Percentiles rank a stretch among this genome's conserved stretches.
Conservation (phyloP, 2,888 invertebrate species). For the Alsophila aescularia region DNA sequence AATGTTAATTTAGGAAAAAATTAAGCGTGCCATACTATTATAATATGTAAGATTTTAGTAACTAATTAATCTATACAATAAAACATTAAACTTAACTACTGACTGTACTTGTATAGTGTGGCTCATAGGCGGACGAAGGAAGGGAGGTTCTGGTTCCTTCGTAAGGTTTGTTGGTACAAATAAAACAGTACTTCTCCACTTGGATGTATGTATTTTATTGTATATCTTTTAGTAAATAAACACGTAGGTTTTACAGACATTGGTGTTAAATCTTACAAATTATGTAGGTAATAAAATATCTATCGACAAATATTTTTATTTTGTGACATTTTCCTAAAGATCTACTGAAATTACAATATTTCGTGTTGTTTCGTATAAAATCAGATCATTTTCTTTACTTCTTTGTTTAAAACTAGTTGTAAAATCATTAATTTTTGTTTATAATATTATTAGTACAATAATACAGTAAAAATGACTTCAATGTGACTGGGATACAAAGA, state of each 20-base stretch:
- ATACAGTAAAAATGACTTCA: conserved; percentile 54
- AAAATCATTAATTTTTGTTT: neutral
- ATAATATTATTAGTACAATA: conserved; percentile 23
- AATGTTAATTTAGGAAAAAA: neutral
- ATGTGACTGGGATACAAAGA: conserved; percentile 43
- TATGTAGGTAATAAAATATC: conserved; percentile 35
- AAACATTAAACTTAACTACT: no score
- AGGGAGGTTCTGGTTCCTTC: no score
- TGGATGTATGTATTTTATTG: conserved; percentile 71
- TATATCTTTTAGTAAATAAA: conserved; percentile 75
- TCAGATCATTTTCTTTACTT: conserved; percentile 66
- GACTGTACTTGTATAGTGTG: no score
- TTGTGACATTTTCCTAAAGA: conserved; percentile 59
- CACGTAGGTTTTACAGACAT: conserved; percentile 71
- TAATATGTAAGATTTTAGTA: no score
- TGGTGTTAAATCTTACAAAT: conserved; percentile 63
- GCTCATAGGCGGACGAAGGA: no score
- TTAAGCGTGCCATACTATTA: no score
- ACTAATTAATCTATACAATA: no score
- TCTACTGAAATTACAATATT: conserved; percentile 39
- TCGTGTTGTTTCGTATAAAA: conserved; percentile 48
- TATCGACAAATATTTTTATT: conserved; percentile 44
- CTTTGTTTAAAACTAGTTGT: conserved; percentile 42
- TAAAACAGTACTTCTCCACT: conserved; percentile 39
- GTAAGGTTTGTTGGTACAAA: no score